Base-by-base conservation (phyloP, 2,888 invertebrate species). In the Molorchus minor region DNA sequence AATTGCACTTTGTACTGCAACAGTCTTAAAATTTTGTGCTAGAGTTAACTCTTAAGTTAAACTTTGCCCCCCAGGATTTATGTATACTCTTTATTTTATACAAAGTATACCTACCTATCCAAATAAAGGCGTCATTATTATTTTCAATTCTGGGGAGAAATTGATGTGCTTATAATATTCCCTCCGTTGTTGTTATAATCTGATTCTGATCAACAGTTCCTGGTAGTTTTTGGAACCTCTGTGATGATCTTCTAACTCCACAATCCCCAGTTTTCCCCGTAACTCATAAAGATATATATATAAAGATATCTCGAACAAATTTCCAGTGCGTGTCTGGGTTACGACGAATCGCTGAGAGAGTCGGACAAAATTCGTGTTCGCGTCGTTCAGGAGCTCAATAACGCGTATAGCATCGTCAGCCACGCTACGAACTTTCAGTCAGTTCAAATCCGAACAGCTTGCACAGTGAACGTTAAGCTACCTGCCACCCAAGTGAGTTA, bases 241-340 rank as follows among this genome's bases (percentile, higher is more conserved):
- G n/a, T n/a, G n/a, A n/a, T n/a, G n/a, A 25, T 25, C 25, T 25
- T 25, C 25, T n/a, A n/a, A 25, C 25, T 8, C 3, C 25, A 25
- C 25, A 3, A 25, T 25, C 25, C 25, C 25, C 3, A 3, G 3
- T 25, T 5, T 30, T 30, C 15, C 1, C 33, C 30, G 12, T 17
- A 15, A 17, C 7, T 2, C n/a, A n/a, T 45, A 17, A n/a, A 30
- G 29, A 45, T 19, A 45, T 33, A 45, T 17, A 33, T 29, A 29
- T 33, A 33, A 19, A 35, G 33, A 20, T 36, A 47, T 36, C 20
- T 8, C n/a, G 33, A n/a, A 13, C 35, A 47, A 13, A 47, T n/a
- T 19, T 17, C 35, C 17, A 20, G 47, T 47, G 47, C 47, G 47
- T 47, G 47, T 17, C 36, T 19, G 10, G 20, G 12, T 7, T 35